These are phyloP conservation scores for Bimastos eiseni DNA, from an alignment of 2,888 invertebrate species.

Conservation along the genomic window DNA sequence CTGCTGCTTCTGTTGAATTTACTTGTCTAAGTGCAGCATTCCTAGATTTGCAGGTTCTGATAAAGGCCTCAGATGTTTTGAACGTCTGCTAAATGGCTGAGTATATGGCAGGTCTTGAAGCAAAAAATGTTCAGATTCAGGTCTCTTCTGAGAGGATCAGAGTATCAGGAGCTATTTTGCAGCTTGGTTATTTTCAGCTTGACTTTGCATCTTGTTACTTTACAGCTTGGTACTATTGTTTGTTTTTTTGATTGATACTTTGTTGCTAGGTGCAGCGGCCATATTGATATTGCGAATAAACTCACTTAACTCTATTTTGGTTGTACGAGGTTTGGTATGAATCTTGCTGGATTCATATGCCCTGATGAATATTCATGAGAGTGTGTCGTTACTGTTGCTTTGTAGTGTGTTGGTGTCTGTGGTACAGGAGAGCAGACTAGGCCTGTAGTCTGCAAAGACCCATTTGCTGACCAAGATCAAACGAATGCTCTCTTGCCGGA, in stretches of 20 bases:
- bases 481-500: constrained; percentile 28
- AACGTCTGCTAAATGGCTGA: not conserved
- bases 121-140: not conserved
- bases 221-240: no score
- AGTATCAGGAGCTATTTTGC: no score
- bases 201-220: not conserved
- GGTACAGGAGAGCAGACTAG: constrained; percentile 84
- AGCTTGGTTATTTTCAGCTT: no score
- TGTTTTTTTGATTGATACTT: not conserved
- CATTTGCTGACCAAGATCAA: not conserved
- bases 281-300: not conserved
- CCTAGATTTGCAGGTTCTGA: not conserved
- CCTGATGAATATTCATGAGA: not conserved
- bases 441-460: constrained; percentile 61
- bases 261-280: not conserved
- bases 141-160: not conserved
- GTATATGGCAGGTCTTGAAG: not conserved
- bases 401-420: constrained; percentile 83
- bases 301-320: not conserved
- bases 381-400: not conserved
- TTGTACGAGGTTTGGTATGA: not conserved
- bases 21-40: not conserved
- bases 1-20: not conserved
- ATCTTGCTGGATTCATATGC: not conserved
- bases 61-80: not conserved